Evolutionary conservation across 2,797 vertebrate species (phyloP), one percentile per base, ranked within the genome.

Genomic region (Fundulus diaphanus): DNA sequence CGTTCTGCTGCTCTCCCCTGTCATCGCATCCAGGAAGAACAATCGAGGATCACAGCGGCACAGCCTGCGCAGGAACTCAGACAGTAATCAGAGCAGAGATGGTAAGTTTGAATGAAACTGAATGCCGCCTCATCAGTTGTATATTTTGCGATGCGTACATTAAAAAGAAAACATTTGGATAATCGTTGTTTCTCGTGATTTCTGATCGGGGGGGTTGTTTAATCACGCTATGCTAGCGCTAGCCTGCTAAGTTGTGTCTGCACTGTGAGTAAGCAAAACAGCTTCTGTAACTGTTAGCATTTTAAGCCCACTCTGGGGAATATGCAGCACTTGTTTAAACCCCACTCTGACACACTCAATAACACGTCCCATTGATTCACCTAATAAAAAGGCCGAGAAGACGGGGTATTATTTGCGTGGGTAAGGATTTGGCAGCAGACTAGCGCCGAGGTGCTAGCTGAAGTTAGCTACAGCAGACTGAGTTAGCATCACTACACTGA

Each of bases 231-330:
- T 75, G 71, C 76, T 84, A 87, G 40, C 46, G 24, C 46, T 78
- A 82, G 86, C 81, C 75, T 74, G 82, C 84, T 83, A 82, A 68
- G 69, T 72, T 61, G 6, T 27, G n/a, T 16, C 56, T 82, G 73
- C 76, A 81, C 82, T 93, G 92, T 94, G 92, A 93, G 92, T 94
- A 93, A 94, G 93, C 94, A 92, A 91, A 93, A 92, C 90, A 82
- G 24, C 65, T 1, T 22, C 52, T n/a, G 40, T 46, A 27, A 7
- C 5, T 24, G 81, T 85, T 90, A 87, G 40, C 35, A 40, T 81
- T 87, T 80, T 81, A 85, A 7, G 9, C 33, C 40, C 24, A 48
- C 20, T 68, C 3, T 4, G 0, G 40, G 0, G 76, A 77, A 44
- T 3, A 0, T 1, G 0, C 3, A 0, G 16, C 7, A 29, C 5